These are phyloP conservation scores for Lampris megalopsis DNA, from an alignment of 2,113 vertebrate genomes.

Conservation along the genomic window DNA sequence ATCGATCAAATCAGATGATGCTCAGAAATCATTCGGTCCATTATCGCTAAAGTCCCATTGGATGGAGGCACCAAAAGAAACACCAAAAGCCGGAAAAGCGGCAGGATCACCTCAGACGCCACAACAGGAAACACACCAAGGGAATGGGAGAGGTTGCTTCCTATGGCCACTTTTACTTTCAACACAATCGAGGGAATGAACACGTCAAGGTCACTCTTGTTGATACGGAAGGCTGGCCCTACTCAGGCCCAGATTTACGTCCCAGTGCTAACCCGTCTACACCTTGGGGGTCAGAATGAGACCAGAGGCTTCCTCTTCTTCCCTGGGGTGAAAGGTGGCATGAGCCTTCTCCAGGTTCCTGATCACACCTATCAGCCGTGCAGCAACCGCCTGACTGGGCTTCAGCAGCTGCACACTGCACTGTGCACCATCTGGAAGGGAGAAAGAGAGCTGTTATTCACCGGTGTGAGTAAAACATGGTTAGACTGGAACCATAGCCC, in stretches of 20 bases:
- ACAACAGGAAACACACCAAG: slow-evolving; percentile 34
- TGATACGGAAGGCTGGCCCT: slow-evolving; percentile 7
- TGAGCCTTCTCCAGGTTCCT: slow-evolving; percentile 86
- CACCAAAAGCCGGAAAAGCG: slow-evolving; percentile 54
- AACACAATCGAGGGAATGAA: slow-evolving; percentile 1
- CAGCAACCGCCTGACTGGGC: slow-evolving; percentile 57
- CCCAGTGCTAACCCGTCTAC: not conserved
- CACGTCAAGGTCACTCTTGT: slow-evolving; percentile 18
- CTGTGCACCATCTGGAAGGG: slow-evolving; percentile 58
- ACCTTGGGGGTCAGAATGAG: slow-evolving; percentile 72
- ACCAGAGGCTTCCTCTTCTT: slow-evolving; percentile 67
- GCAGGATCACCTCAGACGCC: slow-evolving; percentile 36
- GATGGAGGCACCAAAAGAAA: slow-evolving; percentile 60
- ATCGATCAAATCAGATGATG: slow-evolving; percentile 56
- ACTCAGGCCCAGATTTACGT: slow-evolving; percentile 28
- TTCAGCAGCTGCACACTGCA: slow-evolving; percentile 42
- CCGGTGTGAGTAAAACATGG: too few species aligned
- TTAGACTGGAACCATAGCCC: not conserved
- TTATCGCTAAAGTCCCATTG: slow-evolving; percentile 50
- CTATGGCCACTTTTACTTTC: slow-evolving; percentile 20
- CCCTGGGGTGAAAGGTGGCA: slow-evolving; percentile 79
- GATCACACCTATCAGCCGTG: slow-evolving; percentile 82
- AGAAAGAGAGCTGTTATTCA: not conserved
- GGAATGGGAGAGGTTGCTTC: slow-evolving; percentile 34
- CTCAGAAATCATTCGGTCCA: slow-evolving; percentile 31